Evolutionary conservation across 1,140 invertebrate species (phyloP).

Genomic region (Charaxes varanes): DNA sequence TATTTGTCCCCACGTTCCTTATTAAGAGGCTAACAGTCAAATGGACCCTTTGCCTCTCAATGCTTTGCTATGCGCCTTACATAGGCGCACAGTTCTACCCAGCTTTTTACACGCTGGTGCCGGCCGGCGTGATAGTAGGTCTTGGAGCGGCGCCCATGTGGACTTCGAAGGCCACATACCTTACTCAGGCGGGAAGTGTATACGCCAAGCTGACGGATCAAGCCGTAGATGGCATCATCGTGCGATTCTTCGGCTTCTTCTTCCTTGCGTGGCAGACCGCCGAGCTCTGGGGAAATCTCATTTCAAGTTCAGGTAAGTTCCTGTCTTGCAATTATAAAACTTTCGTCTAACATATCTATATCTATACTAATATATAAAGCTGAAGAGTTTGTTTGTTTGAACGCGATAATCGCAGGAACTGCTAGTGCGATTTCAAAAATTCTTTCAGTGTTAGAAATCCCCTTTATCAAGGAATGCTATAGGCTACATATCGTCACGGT

Average conservation of each 20-base stretch:
- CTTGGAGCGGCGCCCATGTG: constrained; percentile 96
- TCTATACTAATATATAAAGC: no score
- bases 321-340: no score
- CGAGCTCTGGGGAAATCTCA: constrained; percentile 96
- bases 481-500: no score
- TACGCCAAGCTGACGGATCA: constrained; percentile 92
- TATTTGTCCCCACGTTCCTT: constrained; percentile 92
- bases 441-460: no score
- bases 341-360: no score
- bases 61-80: constrained; percentile 95
- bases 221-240: constrained; percentile 91
- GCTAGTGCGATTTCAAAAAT: no score
- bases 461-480: no score
- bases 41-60: constrained; percentile 93
- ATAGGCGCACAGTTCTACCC: constrained; percentile 95
- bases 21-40: constrained; percentile 94
- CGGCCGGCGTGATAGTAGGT: constrained; percentile 91
- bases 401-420: no score
- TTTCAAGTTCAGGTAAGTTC: constrained; percentile 91
- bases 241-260: constrained; percentile 98
- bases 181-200: constrained; percentile 93
- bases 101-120: constrained; percentile 92
- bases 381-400: no score
- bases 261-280: constrained; percentile 97
- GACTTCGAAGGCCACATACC: constrained; percentile 96